These are phyloP conservation scores for Lonchura striata DNA, from an alignment of 2,113 vertebrate species.

Conservation along the genomic window DNA sequence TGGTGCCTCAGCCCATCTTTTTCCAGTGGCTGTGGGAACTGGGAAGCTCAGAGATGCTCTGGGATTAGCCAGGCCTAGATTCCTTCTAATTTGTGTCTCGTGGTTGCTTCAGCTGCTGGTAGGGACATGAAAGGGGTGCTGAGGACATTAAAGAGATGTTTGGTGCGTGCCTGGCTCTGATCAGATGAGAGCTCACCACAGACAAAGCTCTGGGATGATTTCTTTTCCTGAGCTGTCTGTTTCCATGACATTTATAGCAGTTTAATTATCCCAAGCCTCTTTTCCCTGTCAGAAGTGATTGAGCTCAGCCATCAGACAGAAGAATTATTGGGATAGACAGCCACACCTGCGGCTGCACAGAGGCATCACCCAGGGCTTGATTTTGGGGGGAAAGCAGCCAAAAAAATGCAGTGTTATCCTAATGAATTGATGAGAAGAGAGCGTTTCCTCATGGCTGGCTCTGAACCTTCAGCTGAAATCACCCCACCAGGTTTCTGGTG, in stretches of 20 bases:
- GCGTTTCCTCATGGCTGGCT: neutral
- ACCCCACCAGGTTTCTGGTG: neutral
- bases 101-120: neutral
- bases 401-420: neutral
- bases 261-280: conserved; percentile 13
- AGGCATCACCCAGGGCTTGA: neutral
- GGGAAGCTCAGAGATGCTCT: neutral
- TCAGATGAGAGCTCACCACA: neutral
- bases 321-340: neutral
- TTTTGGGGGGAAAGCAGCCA: neutral
- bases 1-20: neutral
- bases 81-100: neutral
- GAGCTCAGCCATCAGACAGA: neutral
- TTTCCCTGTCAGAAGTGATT: neutral
- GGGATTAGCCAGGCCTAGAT: neutral
- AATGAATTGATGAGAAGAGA: neutral
- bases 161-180: accelerated
- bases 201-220: neutral
- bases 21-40: neutral
- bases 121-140: neutral
- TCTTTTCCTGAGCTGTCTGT: neutral
- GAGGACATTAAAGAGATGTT: neutral
- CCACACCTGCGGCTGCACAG: neutral
- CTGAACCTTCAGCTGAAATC: neutral
- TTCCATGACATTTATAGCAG: neutral